Conservation (phyloP, 2,797 vertebrate species). For the Poeciliopsis paucimaculata region DNA sequence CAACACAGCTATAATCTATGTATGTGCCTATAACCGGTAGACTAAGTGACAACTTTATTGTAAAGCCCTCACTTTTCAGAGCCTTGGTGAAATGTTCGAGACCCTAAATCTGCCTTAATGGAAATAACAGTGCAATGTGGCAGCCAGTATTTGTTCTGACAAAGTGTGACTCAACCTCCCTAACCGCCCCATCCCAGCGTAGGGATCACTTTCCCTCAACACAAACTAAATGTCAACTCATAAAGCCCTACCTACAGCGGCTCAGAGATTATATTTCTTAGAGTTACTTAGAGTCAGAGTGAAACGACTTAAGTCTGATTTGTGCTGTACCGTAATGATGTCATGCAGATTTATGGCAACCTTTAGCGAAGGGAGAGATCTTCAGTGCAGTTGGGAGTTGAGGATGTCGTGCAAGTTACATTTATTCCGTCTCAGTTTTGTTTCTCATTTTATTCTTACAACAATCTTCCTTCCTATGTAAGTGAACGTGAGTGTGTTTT, state of each 20-base stretch:
- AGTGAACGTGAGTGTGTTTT: neutral
- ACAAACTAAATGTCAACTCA: slow-evolving; percentile 40
- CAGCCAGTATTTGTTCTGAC: slow-evolving; percentile 37
- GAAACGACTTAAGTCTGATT: slow-evolving; percentile 23
- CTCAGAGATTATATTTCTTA: slow-evolving; percentile 30
- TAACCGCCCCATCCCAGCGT: neutral
- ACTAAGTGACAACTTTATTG: slow-evolving; percentile 40
- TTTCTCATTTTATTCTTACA: neutral
- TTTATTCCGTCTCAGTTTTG: neutral
- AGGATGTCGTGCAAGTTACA: neutral
- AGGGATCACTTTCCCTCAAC: slow-evolving; percentile 45
- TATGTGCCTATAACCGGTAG: slow-evolving; percentile 4
- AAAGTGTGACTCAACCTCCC: slow-evolving; percentile 39
- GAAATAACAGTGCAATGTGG: slow-evolving; percentile 18
- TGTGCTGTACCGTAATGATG: slow-evolving; percentile 23
- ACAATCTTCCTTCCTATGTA: neutral
- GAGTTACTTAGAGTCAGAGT: slow-evolving; percentile 42
- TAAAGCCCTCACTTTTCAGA: slow-evolving; percentile 26
- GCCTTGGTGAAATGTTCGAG: slow-evolving; percentile 21
- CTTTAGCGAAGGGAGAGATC: neutral
- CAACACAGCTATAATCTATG: slow-evolving; percentile 10
- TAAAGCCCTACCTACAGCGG: slow-evolving; percentile 37
- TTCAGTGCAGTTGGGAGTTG: neutral
- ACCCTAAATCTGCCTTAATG: slow-evolving; percentile 24
- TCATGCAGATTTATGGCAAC: slow-evolving; percentile 29